These are phyloP conservation scores for Rhineura floridana DNA, from an alignment of 2,113 vertebrate species.

Conservation along the genomic window DNA sequence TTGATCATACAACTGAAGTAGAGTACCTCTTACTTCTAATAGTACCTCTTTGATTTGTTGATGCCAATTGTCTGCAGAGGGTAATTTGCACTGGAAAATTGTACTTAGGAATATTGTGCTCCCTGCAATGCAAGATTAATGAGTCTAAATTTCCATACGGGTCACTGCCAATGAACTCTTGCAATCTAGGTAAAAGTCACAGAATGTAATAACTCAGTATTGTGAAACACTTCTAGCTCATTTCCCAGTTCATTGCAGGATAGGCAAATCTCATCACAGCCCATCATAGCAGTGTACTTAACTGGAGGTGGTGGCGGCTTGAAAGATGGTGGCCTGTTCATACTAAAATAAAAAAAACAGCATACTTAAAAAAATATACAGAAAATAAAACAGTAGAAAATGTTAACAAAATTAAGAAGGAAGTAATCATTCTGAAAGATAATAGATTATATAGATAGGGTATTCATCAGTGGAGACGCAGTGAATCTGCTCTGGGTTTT, in stretches of 20 bases:
- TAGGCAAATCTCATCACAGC: conserved; percentile 44
- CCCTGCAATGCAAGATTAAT: conserved; percentile 23
- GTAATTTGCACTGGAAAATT: neutral
- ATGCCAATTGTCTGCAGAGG: accelerated
- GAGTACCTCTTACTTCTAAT: neutral
- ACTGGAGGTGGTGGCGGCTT: conserved; percentile 72
- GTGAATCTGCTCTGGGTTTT: no score
- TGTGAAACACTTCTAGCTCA: neutral
- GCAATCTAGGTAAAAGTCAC: conserved; percentile 11
- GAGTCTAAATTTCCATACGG: conserved; percentile 34
- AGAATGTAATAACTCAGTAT: neutral
- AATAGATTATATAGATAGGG: neutral
- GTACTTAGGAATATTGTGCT: conserved; percentile 46
- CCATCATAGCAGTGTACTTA: conserved; percentile 69
- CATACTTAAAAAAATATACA: conserved; percentile 10
- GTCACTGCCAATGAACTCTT: conserved; percentile 21
- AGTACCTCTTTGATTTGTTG: conserved; percentile 3
- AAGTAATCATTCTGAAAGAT: neutral
- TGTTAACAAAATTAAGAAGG: neutral
- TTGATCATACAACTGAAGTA: neutral
- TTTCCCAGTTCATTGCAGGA: conserved; percentile 68
- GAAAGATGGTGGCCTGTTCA: conserved; percentile 75
- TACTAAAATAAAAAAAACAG: conserved; percentile 57
- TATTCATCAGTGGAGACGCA: no score
- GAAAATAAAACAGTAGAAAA: neutral